A percentile compares a stretch with the other conserved stretches of the same genome.
These are phyloP conservation scores for Acronicta psi DNA, from an alignment of 2,888 invertebrate species.

Conservation along the genomic window DNA sequence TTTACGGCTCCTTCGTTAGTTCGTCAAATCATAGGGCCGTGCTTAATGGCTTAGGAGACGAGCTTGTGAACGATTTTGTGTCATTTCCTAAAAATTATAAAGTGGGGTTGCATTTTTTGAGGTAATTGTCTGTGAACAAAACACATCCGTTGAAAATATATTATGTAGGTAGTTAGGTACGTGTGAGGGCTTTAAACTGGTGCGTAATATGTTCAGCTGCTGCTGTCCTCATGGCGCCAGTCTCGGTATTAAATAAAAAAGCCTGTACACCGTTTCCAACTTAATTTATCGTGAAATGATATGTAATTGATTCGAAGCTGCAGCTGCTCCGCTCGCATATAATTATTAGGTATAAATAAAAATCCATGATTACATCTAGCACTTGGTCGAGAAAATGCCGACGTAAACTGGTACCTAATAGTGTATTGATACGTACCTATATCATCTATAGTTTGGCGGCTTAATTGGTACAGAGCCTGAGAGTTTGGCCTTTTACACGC, in stretches of 20 bases:
- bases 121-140: slow-evolving; percentile 79
- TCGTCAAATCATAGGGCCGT: slow-evolving; percentile 85
- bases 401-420: slow-evolving; percentile 32
- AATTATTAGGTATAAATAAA: slow-evolving; percentile 53
- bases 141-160: slow-evolving; percentile 42
- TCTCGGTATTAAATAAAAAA: slow-evolving; percentile 57
- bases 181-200: slow-evolving; percentile 27
- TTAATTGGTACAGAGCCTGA: slow-evolving; percentile 1
- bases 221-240: slow-evolving; percentile 63
- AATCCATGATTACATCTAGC: slow-evolving; percentile 45
- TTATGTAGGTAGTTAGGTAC: no score
- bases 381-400: slow-evolving; percentile 37
- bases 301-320: slow-evolving; percentile 57
- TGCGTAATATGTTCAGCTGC: slow-evolving; percentile 59
- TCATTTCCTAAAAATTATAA: slow-evolving; percentile 75
- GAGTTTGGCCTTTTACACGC: not conserved
- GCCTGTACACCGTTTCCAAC: slow-evolving; percentile 60
- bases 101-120: slow-evolving; percentile 62
- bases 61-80: slow-evolving; percentile 76
- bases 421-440: slow-evolving; percentile 4
- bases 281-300: slow-evolving; percentile 61
- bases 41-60: slow-evolving; percentile 72
- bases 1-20: slow-evolving; percentile 85
- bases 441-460: not conserved
- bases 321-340: slow-evolving; percentile 58